These are phyloP conservation scores for Heliopora coerulea DNA, from an alignment of 92 coral and sea anemone species.

Conservation along the genomic window DNA sequence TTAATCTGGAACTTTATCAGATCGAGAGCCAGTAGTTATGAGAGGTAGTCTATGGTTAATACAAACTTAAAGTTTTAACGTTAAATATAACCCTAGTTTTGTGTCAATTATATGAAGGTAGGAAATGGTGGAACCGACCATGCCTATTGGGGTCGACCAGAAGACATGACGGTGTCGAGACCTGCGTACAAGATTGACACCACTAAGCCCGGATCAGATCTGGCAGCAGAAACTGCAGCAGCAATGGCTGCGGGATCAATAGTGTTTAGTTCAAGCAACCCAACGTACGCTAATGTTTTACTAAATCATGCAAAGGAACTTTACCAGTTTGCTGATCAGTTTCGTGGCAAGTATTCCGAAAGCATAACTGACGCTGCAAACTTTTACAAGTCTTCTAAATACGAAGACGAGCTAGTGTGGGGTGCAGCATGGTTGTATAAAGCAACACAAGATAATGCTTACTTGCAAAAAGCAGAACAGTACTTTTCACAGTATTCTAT, in stretches of 20 bases:
- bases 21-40: too few species aligned
- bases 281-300: conserved; percentile 53
- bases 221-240: conserved; percentile 91
- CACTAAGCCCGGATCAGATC: conserved; percentile 75
- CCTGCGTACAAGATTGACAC: conserved; percentile 81
- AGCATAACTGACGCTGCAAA: conserved; percentile 66
- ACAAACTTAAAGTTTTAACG: too few species aligned
- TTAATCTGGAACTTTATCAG: too few species aligned
- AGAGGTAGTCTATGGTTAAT: too few species aligned
- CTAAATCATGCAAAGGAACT: conserved; percentile 71
- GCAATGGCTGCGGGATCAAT: conserved; percentile 89
- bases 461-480: conserved; percentile 66
- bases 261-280: conserved; percentile 59
- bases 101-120: too few species aligned
- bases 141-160: conserved; percentile 89
- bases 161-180: conserved; percentile 84
- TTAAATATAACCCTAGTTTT: too few species aligned
- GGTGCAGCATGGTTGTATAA: conserved; percentile 88
- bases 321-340: conserved; percentile 73
- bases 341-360: conserved; percentile 78
- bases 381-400: conserved; percentile 62
- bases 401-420: conserved; percentile 84
- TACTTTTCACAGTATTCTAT: conserved; percentile 55
- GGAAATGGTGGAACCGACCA: conserved; percentile 82
- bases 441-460: conserved; percentile 60